Base-by-base conservation (phyloP, 2,888 invertebrate genomes). In the Abrostola triplasia region DNA sequence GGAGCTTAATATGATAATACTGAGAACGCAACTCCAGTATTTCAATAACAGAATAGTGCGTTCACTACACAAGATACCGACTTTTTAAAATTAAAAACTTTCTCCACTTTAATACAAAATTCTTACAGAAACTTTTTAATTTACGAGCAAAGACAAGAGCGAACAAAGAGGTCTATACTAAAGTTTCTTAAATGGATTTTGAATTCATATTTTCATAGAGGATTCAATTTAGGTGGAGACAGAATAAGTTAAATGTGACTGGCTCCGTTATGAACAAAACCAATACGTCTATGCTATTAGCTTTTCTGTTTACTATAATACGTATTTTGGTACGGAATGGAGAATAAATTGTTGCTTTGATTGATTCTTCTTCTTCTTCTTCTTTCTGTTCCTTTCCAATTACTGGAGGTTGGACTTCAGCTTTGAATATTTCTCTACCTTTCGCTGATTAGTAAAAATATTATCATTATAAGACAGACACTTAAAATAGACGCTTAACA, bases 151-250 rank as follows among this genome's bases (percentile, higher is more conserved):
- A 80, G 76, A 70, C 74, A 75, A 73, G 75, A 70, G 59, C 64
- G 73, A 69, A 69, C 70, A 78, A 74, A 73, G 70, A 70, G 57
- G 66, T 75, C 53, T 75, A 73, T 69, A 76, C 68, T 70, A 59
- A 79, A 80, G 71, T 80, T 81, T 72, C 60, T 64, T 79, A 74
- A 84, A 82, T 80, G 71, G 59, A 75, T 76, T 83, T 66, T 69
- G 67, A 78, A 81, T 76, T 84, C 70, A 80, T 79, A 84, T 85
- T 84, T 83, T 80, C 76, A 64, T 67, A 73, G 69, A 41, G 76
- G 65, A 83, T 82, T 82, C 70, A 85, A 84, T 85, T 83, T 83
- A 49, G 65, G 76, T 67, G 73, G 69, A 80, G 79, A 69, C 62
- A 68, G 73, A 77, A 79, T 78, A 75, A 73, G 76, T 79, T 77